These are phyloP conservation scores for Rhingia campestris DNA, from an alignment of 2,888 invertebrate genomes.

Conservation along the genomic window DNA sequence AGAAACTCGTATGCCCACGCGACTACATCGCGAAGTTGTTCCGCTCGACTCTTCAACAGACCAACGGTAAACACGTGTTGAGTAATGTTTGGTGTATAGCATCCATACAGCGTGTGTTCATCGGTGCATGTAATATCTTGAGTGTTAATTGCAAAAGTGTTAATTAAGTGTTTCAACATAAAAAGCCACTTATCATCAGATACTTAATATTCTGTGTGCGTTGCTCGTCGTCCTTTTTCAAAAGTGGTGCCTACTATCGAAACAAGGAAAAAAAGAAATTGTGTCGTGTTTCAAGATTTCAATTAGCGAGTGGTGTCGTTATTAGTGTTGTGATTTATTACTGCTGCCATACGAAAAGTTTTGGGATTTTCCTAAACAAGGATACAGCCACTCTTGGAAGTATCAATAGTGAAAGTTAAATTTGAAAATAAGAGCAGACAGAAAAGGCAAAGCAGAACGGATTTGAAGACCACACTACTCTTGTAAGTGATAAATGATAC, in stretches of 20 bases:
- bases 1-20: slow-evolving; percentile 25
- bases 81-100: slow-evolving; percentile 30
- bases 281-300: slow-evolving; percentile 24
- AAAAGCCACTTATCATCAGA: slow-evolving; percentile 34
- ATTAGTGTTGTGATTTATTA: slow-evolving; percentile 28
- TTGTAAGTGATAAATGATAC: slow-evolving; percentile 68
- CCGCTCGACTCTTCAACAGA: slow-evolving; percentile 39
- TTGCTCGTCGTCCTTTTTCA: slow-evolving; percentile 3
- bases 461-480: slow-evolving; percentile 45
- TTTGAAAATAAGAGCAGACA: slow-evolving; percentile 10
- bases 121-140: slow-evolving; percentile 61
- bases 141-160: slow-evolving; percentile 53
- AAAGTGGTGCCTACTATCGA: slow-evolving; percentile 6
- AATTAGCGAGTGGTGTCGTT: slow-evolving; percentile 26
- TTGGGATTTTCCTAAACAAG: slow-evolving; percentile 12
- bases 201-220: slow-evolving; percentile 6
- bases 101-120: slow-evolving; percentile 29
- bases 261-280: neutral
- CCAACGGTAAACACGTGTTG: slow-evolving; percentile 55
- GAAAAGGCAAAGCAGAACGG: slow-evolving; percentile 4
- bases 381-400: slow-evolving; percentile 20
- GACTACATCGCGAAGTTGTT: slow-evolving; percentile 37
- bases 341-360: neutral
- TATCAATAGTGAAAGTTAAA: slow-evolving; percentile 32
- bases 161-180: slow-evolving; percentile 54